Evolutionary conservation across 92 coral and sea anemone genomes (phyloP).

Genomic region (Phenganax stokvisi): DNA sequence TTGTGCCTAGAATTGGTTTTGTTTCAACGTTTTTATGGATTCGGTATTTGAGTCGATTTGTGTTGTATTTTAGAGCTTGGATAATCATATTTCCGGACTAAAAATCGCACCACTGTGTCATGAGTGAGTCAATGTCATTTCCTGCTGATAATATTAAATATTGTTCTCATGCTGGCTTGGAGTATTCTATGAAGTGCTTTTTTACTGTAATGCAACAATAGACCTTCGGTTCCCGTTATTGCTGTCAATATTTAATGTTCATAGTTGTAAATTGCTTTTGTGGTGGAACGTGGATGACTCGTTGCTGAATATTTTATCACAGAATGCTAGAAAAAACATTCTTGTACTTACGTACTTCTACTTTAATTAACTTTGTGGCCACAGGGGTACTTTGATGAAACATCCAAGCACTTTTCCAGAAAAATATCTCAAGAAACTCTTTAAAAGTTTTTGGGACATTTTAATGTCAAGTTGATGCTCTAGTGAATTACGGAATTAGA

Average conservation of each 20-base stretch:
- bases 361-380: neutral
- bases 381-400: too few species aligned
- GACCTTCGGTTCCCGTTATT: neutral
- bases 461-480: too few species aligned
- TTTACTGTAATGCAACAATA: neutral
- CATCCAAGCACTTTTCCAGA: too few species aligned
- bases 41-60: conserved; percentile 12
- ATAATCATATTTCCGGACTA: conserved; percentile 13
- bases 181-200: neutral
- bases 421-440: too few species aligned
- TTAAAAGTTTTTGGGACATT: too few species aligned
- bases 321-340: neutral
- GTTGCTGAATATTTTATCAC: conserved; percentile 9
- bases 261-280: neutral
- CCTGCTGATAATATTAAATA: neutral
- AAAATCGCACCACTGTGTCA: conserved; percentile 12
- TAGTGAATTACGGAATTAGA: too few species aligned
- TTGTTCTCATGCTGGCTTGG: neutral
- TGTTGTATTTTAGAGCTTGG: neutral
- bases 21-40: neutral
- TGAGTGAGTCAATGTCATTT: neutral
- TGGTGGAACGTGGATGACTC: neutral
- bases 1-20: neutral
- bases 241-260: neutral
- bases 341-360: neutral